phyloP scores from a whole-genome alignment of 2,888 invertebrate species.

The Troides oblongomaculatus region DNA sequence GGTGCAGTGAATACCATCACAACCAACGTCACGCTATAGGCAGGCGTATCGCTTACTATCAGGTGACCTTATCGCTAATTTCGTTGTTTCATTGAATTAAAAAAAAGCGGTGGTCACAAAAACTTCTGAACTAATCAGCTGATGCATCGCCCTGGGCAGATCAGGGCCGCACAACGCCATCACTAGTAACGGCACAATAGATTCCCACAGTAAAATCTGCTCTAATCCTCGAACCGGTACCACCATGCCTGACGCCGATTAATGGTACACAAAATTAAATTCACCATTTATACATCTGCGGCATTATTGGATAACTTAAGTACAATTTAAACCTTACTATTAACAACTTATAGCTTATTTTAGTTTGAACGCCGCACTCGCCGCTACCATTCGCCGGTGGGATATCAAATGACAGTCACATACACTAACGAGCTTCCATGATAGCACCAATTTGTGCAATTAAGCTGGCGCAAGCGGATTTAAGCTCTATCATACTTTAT shows the following conservation, averaged over 20 bases:
- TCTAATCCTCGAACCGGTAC: conserved; percentile 56
- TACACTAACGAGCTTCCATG: conserved; percentile 68
- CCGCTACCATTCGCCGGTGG: conserved; percentile 48
- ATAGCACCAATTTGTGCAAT: conserved; percentile 54
- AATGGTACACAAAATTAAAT: conserved; percentile 74
- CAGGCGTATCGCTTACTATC: too few species aligned
- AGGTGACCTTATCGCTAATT: too few species aligned
- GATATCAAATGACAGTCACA: conserved; percentile 70
- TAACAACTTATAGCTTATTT: conserved; percentile 44
- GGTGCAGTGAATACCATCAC: too few species aligned
- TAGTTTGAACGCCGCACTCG: conserved; percentile 35
- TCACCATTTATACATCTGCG: conserved; percentile 65
- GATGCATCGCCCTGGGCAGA: conserved; percentile 38
- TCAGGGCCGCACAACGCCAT: conserved; percentile 35
- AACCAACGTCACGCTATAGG: too few species aligned
- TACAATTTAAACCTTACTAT: conserved; percentile 46
- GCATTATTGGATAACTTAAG: conserved; percentile 39
- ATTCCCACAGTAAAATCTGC: conserved; percentile 64
- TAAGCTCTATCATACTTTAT: conserved; percentile 45
- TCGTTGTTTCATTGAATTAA: too few species aligned
- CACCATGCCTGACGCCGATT: conserved; percentile 64
- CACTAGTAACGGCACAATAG: conserved; percentile 43
- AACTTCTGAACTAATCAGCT: conserved; percentile 26
- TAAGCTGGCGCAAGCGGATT: conserved; percentile 42
- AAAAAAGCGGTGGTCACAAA: too few species aligned